Conservation (phyloP, 2,113 vertebrate species). For the Dipodomys spectabilis region DNA sequence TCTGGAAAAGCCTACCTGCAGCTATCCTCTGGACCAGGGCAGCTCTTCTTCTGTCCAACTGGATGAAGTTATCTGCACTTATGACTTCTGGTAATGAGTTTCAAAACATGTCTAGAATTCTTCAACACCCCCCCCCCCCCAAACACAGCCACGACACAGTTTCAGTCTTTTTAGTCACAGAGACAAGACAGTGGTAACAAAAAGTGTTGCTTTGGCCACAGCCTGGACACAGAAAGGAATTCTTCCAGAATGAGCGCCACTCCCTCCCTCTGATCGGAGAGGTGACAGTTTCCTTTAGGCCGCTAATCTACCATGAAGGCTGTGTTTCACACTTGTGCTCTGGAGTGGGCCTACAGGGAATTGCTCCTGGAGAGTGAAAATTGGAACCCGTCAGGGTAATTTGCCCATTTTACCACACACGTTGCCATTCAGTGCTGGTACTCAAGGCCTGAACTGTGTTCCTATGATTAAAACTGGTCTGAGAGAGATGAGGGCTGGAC, state of each 20-base stretch:
- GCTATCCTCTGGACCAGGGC: background rate
- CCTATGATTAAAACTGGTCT: background rate
- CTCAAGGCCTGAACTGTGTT: background rate
- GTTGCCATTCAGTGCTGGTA: background rate
- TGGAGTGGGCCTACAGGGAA: slow-evolving; percentile 38
- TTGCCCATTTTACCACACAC: slow-evolving; percentile 65
- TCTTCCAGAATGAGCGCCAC: slow-evolving; percentile 4
- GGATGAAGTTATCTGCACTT: background rate
- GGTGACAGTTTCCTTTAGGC: slow-evolving; percentile 59
- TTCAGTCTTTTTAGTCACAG: background rate
- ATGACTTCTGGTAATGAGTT: background rate
- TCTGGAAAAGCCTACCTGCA: background rate
- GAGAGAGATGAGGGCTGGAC: background rate
- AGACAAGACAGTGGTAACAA: background rate
- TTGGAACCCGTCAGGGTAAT: slow-evolving; percentile 60
- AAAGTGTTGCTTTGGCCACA: slow-evolving; percentile 45
- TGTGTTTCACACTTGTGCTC: slow-evolving; percentile 63
- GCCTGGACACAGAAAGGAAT: slow-evolving; percentile 52
- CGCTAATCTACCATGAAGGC: slow-evolving; percentile 73
- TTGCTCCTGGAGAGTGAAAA: slow-evolving; percentile 55
- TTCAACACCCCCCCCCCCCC: background rate
- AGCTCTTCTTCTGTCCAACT: background rate
- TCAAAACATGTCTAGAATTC: background rate
- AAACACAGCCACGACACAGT: background rate
- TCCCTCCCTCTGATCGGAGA: background rate